phyloP scores from a whole-genome alignment of 2,888 invertebrate genomes.

The Sesia bembeciformis region DNA sequence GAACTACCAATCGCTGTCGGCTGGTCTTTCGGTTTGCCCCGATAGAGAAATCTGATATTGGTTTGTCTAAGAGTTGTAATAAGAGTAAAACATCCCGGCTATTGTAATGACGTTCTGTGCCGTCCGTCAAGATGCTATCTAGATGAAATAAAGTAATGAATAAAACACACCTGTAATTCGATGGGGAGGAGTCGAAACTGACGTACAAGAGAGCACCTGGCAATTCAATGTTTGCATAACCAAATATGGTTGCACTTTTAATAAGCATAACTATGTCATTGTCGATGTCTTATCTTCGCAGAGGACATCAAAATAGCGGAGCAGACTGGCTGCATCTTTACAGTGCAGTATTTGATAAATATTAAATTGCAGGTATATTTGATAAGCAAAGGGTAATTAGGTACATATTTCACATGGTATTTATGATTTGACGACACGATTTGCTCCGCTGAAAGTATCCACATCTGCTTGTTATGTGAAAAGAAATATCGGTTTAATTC shows the following conservation, averaged over 20 bases:
- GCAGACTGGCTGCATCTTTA: neutral
- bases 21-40: slow-evolving; percentile 18
- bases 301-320: neutral
- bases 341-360: too few relatives aligned
- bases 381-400: too few relatives aligned
- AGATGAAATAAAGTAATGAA: slow-evolving; percentile 60
- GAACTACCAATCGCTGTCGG: slow-evolving; percentile 42
- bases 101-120: slow-evolving; percentile 56
- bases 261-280: neutral
- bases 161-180: slow-evolving; percentile 53
- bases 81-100: slow-evolving; percentile 48
- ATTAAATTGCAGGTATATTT: too few relatives aligned
- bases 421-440: too few relatives aligned
- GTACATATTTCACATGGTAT: too few relatives aligned
- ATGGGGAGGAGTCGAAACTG: slow-evolving; percentile 40
- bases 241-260: neutral
- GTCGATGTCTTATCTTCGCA: neutral
- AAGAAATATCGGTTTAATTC: too few relatives aligned
- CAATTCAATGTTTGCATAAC: slow-evolving; percentile 34
- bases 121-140: slow-evolving; percentile 67
- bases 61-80: slow-evolving; percentile 43
- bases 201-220: slow-evolving; percentile 45
- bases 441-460: too few relatives aligned
- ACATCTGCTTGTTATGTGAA: too few relatives aligned
- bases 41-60: slow-evolving; percentile 34